Evolutionary conservation across 2,888 invertebrate genomes (phyloP), one percentile per base, ranked within the genome.

Genomic region (Erebia epiphron): DNA sequence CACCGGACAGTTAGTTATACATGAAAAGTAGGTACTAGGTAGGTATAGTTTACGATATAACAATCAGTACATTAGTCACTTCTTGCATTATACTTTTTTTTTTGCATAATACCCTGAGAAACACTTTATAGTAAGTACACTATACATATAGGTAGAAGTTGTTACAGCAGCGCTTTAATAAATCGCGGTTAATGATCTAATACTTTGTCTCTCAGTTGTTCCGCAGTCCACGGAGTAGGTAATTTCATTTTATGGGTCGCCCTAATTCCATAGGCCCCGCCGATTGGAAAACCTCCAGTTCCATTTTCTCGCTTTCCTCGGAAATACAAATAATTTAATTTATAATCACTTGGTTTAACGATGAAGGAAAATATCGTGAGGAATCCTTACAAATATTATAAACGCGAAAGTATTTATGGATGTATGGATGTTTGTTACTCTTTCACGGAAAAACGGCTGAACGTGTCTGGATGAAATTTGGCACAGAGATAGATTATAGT

Each of bases 131-230:
- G 49, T 50, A 50, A n/a, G 50, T 50, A 49, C 1, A 49, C 1
- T 26, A 26, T 26, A 7, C 35, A 9, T 54, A 26, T 57, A 35
- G 57, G 26, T 41, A 43, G 4, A 16, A 43, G 16, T 16, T 41
- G 18, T 18, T 16, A 58, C 57, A 14, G 13, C 26, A 26, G 5
- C 35, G 57, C 13, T n/a, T n/a, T 14, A 58, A 58, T 58, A 58
- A 58, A 58, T 58, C 57, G 57, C 26, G 14, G n/a, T 26, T 58
- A 58, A 58, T 35, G 57, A 58, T 58, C 52, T 54, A 54, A 54
- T 54, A 54, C 54, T 54, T 54, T 54, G 54, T 54, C 18, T 18
- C 10, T 54, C 18, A 18, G 18, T 18, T 54, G 54, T 54, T 54
- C 10, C 54, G 18, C 54, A 18, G 54, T 16, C 54, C 54, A 18